phyloP scores from a whole-genome alignment of 2,888 invertebrate genomes.

The Drosophila picticornis region DNA sequence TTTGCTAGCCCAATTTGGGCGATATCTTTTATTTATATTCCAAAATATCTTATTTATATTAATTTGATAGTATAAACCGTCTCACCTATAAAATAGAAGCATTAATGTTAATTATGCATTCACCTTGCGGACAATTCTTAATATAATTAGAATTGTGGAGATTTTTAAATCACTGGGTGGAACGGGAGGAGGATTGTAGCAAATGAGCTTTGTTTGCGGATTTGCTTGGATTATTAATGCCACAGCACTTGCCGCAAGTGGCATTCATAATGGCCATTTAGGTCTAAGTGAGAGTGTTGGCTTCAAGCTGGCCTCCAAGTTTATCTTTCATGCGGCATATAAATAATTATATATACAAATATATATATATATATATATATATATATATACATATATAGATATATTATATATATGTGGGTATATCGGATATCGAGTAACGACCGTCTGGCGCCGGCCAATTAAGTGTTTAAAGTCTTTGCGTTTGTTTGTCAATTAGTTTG shows the following conservation, averaged over 20 bases:
- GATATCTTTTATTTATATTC: constrained; percentile 5
- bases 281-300: constrained; percentile 55
- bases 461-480: constrained; percentile 54
- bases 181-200: constrained; percentile 10
- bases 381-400: no score
- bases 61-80: constrained; percentile 9
- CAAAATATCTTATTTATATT: constrained; percentile 38
- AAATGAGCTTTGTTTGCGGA: constrained; percentile 40
- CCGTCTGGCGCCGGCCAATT: constrained; percentile 71
- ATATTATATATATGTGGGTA: not conserved
- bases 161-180: constrained; percentile 16
- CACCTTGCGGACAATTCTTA: not conserved
- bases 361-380: not conserved
- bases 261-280: constrained; percentile 63
- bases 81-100: not conserved
- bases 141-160: not conserved
- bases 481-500: constrained; percentile 65
- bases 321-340: constrained; percentile 19
- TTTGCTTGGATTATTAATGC: constrained; percentile 64
- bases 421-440: constrained; percentile 37
- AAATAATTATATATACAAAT: constrained; percentile 9
- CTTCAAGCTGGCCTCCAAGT: constrained; percentile 33
- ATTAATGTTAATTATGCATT: not conserved
- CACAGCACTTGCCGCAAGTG: constrained; percentile 49
- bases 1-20: constrained; percentile 40